Base-by-base conservation (phyloP, 1,140 invertebrate genomes). In the Lasaia peninsularis region DNA sequence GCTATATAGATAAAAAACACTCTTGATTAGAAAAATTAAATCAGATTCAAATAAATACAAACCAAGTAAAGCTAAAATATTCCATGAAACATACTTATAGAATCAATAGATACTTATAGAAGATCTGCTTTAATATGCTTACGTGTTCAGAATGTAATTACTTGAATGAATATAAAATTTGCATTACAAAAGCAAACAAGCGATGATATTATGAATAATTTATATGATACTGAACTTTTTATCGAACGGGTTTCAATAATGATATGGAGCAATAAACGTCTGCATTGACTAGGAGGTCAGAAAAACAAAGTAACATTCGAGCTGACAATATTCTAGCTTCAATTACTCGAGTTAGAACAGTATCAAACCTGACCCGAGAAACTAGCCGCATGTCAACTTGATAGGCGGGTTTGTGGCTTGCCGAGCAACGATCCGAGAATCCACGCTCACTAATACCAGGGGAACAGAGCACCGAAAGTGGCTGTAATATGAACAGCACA, bases 381-480 rank as follows among this genome's bases (percentile, higher is more conserved):
- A 48, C 44, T 48, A 48, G 44, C 32, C 49, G 54, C 54, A 65
- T 77, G 70, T 72, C 70, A 71, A 72, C 63, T 73, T 49, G 69
- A 74, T 73, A 74, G 66, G 58, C 62, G 56, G 70, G 72, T 77
- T 80, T 79, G 78, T 58, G 80, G 80, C 71, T 62, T 62, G 66
- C 76, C 76, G 67, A 72, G 56, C 71, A 78, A 75, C 72, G 72
- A 80, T 69, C 65, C 65, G 78, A 78, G 78, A 81, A 83, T 80
- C 75, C 64, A 63, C 62, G 69, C 71, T 69, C 69, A 53, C 67
- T 74, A 74, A 75, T 78, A 80, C 80, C 67, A 77, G 76, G 80
- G 67, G 72, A 76, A 53, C 72, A 84, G 64, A 76, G 59, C 61
- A 52, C 55, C 57, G 65, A 71, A 82, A 82, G 81, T 83, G 62